Conservation (phyloP, 64 coral and sea anemone genomes). For the Pachyseris speciosa region DNA sequence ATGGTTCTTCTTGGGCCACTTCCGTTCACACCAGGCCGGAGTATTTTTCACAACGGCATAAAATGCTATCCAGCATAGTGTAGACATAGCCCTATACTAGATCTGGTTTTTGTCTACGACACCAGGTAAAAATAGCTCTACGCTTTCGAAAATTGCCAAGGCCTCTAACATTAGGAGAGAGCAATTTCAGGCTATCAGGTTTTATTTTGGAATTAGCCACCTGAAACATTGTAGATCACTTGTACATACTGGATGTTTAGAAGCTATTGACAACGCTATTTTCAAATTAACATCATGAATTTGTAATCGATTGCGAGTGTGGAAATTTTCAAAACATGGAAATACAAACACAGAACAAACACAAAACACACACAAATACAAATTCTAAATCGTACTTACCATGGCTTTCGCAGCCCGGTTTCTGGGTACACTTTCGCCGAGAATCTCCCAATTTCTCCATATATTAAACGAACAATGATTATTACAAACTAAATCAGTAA, state of each 20-base stretch:
- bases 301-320: background rate
- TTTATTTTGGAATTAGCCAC: background rate
- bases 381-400: background rate
- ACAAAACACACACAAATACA: background rate
- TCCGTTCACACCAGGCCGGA: no score
- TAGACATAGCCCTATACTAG: no score
- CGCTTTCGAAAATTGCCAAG: background rate
- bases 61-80: no score
- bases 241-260: background rate
- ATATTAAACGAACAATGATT: background rate
- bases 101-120: background rate
- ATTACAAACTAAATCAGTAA: background rate
- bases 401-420: background rate
- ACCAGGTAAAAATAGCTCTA: background rate
- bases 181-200: background rate
- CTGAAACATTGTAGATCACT: background rate
- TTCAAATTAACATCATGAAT: no score
- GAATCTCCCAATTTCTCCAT: background rate
- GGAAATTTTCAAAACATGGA: background rate
- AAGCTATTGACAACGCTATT: background rate
- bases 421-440: background rate
- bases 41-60: no score
- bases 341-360: background rate
- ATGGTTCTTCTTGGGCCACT: no score
- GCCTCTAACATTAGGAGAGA: background rate